phyloP scores from a whole-genome alignment of 2,113 vertebrate genomes.

The Neopipo cinnamomea region DNA sequence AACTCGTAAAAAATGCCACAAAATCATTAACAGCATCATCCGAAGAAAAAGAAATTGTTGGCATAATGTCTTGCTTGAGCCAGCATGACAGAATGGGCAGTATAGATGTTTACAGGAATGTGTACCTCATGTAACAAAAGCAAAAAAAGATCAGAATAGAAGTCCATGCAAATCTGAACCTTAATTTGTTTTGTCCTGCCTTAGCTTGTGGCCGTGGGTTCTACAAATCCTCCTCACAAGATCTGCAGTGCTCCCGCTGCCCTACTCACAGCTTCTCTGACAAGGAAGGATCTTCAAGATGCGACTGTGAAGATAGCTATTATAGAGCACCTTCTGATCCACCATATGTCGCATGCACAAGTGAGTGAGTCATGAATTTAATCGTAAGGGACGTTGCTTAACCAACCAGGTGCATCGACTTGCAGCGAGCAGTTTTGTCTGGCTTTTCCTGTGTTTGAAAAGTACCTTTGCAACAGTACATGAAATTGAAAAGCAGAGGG shows the following conservation, averaged over 20 bases:
- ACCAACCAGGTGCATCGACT: slow-evolving; percentile 34
- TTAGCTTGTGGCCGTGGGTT: slow-evolving; percentile 94
- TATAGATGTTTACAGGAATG: background rate
- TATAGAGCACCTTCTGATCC: slow-evolving; percentile 91
- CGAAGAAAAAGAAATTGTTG: background rate
- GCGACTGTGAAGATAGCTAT: slow-evolving; percentile 96
- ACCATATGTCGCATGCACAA: slow-evolving; percentile 91
- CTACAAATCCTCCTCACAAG: slow-evolving; percentile 99
- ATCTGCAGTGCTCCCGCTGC: slow-evolving; percentile 95
- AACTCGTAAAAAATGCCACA: background rate
- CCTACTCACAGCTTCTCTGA: slow-evolving; percentile 95
- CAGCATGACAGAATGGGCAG: background rate
- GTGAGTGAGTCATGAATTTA: slow-evolving; percentile 80
- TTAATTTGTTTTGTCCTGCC: slow-evolving; percentile 33
- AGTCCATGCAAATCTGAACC: background rate
- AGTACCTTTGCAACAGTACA: slow-evolving; percentile 19
- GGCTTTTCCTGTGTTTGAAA: background rate
- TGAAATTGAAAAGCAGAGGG: background rate
- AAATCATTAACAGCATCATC: background rate
- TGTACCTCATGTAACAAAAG: background rate
- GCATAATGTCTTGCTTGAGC: background rate
- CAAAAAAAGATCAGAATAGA: background rate
- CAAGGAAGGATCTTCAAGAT: slow-evolving; percentile 92
- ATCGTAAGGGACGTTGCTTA: slow-evolving; percentile 45
- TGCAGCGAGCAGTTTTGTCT: background rate